These are phyloP conservation scores for Semnornis frantzii DNA, from an alignment of 2,113 vertebrate genomes.

Conservation along the genomic window DNA sequence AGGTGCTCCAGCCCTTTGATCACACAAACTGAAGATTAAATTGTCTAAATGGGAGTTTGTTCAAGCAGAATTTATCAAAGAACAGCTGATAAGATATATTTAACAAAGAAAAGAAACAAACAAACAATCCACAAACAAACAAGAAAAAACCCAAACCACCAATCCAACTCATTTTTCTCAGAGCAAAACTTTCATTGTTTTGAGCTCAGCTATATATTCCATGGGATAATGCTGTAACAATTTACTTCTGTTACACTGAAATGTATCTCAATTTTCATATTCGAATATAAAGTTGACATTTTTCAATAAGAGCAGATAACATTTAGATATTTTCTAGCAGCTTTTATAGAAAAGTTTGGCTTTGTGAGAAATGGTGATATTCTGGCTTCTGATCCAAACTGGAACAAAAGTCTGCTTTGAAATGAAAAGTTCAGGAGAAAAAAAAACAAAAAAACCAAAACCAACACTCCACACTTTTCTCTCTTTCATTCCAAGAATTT, in stretches of 20 bases:
- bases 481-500: neutral
- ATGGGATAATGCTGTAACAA: neutral
- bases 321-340: neutral
- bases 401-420: neutral
- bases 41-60: neutral
- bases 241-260: neutral
- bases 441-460: neutral
- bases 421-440: neutral
- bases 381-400: neutral
- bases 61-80: neutral
- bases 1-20: too few species aligned
- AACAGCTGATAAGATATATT: neutral
- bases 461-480: accelerated
- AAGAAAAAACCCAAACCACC: too few species aligned
- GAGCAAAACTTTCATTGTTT: neutral
- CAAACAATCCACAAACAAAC: too few species aligned
- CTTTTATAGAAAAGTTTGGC: neutral
- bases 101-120: neutral
- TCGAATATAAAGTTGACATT: neutral
- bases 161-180: neutral
- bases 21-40: neutral
- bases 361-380: neutral
- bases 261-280: neutral
- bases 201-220: neutral
- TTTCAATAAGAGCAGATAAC: neutral